Conservation (phyloP, 1,140 invertebrate species). For the Drosophila nasuta region DNA sequence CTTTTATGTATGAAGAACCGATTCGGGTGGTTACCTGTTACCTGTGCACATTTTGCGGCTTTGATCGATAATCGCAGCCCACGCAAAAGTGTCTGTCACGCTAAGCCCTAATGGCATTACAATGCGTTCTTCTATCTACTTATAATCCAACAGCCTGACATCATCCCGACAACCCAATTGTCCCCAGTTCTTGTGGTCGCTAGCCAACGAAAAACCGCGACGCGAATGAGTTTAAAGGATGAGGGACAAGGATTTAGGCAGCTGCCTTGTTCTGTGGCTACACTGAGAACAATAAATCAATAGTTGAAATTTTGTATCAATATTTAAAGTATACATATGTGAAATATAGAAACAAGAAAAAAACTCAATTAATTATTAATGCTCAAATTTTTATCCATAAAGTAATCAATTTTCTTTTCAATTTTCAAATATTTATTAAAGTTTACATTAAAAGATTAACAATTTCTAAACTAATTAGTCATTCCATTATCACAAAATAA, state of each 20-base stretch:
- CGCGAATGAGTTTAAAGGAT: constrained; percentile 35
- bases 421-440: too few relatives aligned
- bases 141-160: constrained; percentile 14
- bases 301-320: too few relatives aligned
- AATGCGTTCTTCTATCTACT: constrained; percentile 41
- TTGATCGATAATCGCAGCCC: constrained; percentile 81
- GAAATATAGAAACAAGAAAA: too few relatives aligned
- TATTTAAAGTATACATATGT: too few relatives aligned
- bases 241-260: constrained; percentile 43
- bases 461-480: too few relatives aligned
- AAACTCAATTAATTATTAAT: too few relatives aligned
- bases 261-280: constrained; percentile 30
- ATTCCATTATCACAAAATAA: too few relatives aligned
- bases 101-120: constrained; percentile 75
- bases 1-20: not conserved
- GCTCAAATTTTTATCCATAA: too few relatives aligned
- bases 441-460: too few relatives aligned
- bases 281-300: constrained; percentile 6
- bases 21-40: constrained; percentile 24
- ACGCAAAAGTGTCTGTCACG: constrained; percentile 78
- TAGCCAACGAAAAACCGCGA: constrained; percentile 56
- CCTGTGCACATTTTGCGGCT: constrained; percentile 76
- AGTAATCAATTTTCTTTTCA: too few relatives aligned
- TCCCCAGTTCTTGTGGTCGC: constrained; percentile 59
- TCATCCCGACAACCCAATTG: constrained; percentile 8